Percentiles rank a stretch among this genome's conserved stretches.
These are phyloP conservation scores for Mystacornis crossleyi DNA, from an alignment of 2,113 vertebrate species.

Conservation along the genomic window DNA sequence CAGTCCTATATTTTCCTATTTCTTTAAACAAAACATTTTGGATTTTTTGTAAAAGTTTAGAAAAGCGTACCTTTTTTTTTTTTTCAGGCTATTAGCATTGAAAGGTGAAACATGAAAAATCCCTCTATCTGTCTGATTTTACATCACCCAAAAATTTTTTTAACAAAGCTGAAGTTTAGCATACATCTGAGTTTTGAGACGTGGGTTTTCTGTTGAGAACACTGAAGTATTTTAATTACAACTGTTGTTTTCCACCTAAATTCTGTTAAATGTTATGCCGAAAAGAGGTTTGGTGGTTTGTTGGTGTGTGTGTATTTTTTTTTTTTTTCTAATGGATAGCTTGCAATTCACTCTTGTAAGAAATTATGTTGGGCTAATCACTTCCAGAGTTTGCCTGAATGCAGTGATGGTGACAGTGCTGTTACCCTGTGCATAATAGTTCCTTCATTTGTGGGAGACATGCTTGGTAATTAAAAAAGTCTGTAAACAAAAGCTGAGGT, in stretches of 20 bases:
- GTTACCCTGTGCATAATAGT: neutral
- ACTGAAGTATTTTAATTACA: neutral
- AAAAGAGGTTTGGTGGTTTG: neutral
- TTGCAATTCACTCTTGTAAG: neutral
- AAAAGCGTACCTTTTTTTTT: neutral
- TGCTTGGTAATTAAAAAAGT: neutral
- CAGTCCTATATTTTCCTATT: neutral
- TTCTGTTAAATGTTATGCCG: neutral
- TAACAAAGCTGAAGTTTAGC: neutral
- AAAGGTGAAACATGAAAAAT: neutral
- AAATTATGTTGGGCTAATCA: neutral
- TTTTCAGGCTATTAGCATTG: neutral
- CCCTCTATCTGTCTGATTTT: neutral
- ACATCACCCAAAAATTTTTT: neutral
- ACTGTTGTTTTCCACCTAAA: neutral
- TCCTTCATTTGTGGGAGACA: neutral
- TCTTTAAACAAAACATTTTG: neutral
- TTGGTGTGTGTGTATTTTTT: neutral
- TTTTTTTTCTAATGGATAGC: neutral
- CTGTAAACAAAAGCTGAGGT: constrained; percentile 33
- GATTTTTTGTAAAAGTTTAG: neutral
- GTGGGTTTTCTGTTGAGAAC: neutral
- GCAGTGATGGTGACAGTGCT: neutral
- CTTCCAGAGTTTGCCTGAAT: neutral
- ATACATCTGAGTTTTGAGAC: neutral